A percentile compares a stretch with the other conserved stretches of the same genome.
Evolutionary conservation across 2,797 vertebrate genomes (phyloP).

Genomic region (Dryobates pubescens): DNA sequence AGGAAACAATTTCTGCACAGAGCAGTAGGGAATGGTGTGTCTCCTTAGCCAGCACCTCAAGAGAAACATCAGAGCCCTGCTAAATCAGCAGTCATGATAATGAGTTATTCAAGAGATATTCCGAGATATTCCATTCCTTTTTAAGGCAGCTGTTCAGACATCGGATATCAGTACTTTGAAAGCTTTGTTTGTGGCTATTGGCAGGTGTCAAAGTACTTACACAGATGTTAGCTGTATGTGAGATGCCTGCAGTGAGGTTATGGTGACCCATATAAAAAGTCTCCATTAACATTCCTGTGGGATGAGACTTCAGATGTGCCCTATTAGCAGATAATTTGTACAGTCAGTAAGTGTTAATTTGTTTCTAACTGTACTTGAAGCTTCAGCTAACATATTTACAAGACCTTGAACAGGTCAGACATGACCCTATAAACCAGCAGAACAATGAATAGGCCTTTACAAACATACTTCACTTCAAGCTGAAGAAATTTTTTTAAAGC

Average conservation of each 20-base stretch:
- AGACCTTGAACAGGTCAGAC: neutral
- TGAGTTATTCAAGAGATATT: too few species aligned
- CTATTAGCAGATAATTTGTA: neutral
- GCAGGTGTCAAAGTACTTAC: constrained; percentile 3
- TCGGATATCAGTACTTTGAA: neutral
- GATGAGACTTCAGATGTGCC: neutral
- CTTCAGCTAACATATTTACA: neutral
- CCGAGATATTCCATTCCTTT: neutral
- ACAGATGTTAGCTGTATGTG: neutral
- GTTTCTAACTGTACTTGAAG: neutral
- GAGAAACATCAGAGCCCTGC: neutral
- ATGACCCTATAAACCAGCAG: neutral
- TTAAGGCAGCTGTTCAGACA: neutral
- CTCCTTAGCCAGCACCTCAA: neutral
- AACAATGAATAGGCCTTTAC: neutral
- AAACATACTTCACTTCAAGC: neutral
- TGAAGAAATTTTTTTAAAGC: neutral
- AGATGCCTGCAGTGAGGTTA: constrained; percentile 11
- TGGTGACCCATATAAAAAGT: neutral
- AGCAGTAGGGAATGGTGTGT: neutral
- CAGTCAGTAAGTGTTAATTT: neutral
- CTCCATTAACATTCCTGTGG: neutral
- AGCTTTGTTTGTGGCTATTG: neutral
- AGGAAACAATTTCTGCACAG: accelerated
- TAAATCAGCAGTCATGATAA: neutral